Conservation (phyloP, 2,888 invertebrate species). For the Agrochola lychnidis region DNA sequence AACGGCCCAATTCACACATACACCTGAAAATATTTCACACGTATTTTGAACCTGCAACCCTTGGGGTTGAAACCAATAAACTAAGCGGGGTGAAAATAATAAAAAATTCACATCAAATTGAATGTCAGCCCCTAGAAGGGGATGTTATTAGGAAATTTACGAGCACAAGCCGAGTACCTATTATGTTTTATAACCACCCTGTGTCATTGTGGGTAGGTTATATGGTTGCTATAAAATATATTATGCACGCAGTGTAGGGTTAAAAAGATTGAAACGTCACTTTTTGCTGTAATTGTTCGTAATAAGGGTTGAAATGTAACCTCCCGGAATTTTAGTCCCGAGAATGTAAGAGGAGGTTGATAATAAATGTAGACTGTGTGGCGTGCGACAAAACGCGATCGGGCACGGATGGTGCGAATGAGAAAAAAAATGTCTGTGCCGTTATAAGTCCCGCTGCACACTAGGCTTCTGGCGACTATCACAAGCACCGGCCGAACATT, state of each 20-base stretch:
- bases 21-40: conserved; percentile 58
- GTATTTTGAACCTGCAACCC: conserved; percentile 56
- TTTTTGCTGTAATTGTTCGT: conserved; percentile 61
- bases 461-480: background rate
- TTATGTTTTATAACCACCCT: conserved; percentile 70
- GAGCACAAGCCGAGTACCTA: conserved; percentile 65
- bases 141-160: conserved; percentile 73
- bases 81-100: conserved; percentile 62
- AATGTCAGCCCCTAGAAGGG: conserved; percentile 67
- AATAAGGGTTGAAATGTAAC: conserved; percentile 53
- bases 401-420: background rate
- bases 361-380: conserved; percentile 32
- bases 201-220: conserved; percentile 66
- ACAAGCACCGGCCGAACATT: background rate
- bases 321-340: conserved; percentile 36
- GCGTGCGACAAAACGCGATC: background rate
- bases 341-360: conserved; percentile 11
- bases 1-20: conserved; percentile 51
- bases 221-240: conserved; percentile 69
- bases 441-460: background rate
- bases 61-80: conserved; percentile 65
- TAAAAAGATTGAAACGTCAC: conserved; percentile 67
- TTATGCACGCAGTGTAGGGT: conserved; percentile 60
- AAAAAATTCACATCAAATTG: conserved; percentile 71
- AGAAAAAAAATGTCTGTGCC: conserved; percentile 2